Evolutionary conservation across 2,113 vertebrate genomes (phyloP).

Genomic region (Harpagus bidentatus): DNA sequence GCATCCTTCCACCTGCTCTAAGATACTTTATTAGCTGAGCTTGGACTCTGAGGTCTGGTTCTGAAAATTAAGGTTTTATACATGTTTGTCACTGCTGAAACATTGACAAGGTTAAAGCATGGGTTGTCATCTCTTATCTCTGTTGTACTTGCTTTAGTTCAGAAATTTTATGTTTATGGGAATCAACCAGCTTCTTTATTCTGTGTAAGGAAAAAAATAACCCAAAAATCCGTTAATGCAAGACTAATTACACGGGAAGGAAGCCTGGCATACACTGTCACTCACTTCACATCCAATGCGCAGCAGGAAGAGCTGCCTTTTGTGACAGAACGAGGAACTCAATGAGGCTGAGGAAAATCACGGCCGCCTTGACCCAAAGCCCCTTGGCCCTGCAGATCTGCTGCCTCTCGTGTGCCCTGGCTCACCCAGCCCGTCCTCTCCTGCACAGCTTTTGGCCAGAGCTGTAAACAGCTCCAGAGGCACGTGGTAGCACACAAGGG

Average conservation of each 20-base stretch:
- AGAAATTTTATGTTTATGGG: background rate
- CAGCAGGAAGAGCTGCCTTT: background rate
- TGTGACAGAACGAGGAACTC: background rate
- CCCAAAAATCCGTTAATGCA: background rate
- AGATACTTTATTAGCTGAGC: background rate
- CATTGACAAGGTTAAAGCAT: background rate
- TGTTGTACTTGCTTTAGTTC: background rate
- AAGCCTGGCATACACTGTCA: background rate
- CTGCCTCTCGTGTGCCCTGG: background rate
- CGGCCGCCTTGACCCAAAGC: accelerated
- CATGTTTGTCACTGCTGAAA: background rate
- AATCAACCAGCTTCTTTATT: background rate
- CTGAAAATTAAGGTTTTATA: background rate
- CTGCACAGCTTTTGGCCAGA: background rate
- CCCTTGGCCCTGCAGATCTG: background rate
- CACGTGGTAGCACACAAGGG: accelerated
- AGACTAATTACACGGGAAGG: background rate
- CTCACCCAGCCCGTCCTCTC: background rate
- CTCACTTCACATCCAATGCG: background rate
- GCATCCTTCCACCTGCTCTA: background rate
- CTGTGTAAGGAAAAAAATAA: background rate
- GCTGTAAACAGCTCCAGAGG: background rate
- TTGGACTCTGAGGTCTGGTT: background rate
- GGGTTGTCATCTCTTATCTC: background rate
- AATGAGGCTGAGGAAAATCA: background rate